These are phyloP conservation scores for Coracias cyanogaster DNA, from an alignment of 2,797 vertebrate genomes.

Conservation along the genomic window DNA sequence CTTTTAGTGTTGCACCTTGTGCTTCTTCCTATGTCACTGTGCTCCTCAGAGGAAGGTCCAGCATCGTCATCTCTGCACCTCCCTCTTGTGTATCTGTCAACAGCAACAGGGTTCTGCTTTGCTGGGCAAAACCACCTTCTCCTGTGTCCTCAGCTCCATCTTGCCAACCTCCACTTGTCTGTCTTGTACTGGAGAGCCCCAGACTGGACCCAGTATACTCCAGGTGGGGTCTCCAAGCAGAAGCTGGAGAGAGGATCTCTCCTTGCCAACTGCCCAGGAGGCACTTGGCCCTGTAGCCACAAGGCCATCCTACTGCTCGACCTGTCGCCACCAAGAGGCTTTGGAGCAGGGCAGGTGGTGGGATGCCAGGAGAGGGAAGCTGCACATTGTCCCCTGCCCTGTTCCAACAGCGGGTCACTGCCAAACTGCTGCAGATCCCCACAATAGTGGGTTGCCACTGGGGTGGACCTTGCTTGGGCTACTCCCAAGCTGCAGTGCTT, in stretches of 20 bases:
- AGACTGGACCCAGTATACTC: rapidly evolving
- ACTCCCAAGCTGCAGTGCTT: rapidly evolving
- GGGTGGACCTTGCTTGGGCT: not conserved
- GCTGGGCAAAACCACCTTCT: not conserved
- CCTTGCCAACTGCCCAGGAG: not conserved
- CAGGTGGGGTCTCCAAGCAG: not conserved
- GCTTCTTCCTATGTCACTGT: not conserved
- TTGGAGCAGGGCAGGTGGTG: not conserved
- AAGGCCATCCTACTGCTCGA: not conserved
- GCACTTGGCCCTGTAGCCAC: not conserved
- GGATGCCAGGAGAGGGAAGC: not conserved
- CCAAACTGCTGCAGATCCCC: not conserved
- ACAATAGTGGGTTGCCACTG: not conserved
- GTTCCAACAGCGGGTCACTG: rapidly evolving
- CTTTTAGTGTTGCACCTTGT: rapidly evolving
- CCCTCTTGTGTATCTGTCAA: rapidly evolving
- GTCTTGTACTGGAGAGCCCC: not conserved
- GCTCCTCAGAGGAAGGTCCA: not conserved
- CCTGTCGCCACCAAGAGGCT: not conserved
- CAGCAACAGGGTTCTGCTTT: not conserved
- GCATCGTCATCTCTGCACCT: not conserved
- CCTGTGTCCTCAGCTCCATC: not conserved
- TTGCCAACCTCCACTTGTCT: not conserved
- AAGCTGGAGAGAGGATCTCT: not conserved
- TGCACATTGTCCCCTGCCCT: rapidly evolving